Percentiles rank a stretch among this genome's conserved stretches.
Conservation (phyloP, 1,140 invertebrate species). For the Bathynomus jamesi region DNA sequence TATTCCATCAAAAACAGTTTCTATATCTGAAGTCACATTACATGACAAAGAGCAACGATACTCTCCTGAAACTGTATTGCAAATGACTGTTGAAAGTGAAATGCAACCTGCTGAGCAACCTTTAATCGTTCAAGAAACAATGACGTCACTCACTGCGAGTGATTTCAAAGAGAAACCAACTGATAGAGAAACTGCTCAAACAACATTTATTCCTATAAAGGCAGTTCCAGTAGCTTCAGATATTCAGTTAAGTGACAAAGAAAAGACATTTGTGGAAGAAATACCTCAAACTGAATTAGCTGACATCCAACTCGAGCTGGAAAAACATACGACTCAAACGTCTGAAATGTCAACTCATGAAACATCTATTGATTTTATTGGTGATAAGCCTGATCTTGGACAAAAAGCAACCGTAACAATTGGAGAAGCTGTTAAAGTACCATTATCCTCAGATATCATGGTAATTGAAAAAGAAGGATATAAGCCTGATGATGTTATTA, state of each 20-base stretch:
- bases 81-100: not conserved
- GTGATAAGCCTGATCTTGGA: not conserved
- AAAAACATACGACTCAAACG: not conserved
- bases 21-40: not conserved
- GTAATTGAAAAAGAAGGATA: conserved; percentile 21
- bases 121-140: conserved; percentile 32
- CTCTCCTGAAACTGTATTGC: not conserved
- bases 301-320: conserved; percentile 16
- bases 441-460: conserved; percentile 21
- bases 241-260: not conserved
- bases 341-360: conserved; percentile 22
- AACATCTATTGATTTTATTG: conserved; percentile 6
- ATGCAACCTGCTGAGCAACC: not conserved
- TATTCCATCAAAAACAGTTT: not conserved
- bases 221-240: not conserved
- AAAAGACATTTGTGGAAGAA: not conserved
- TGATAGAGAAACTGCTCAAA: conserved; percentile 47
- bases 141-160: conserved; percentile 22
- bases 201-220: conserved; percentile 8
- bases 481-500: conserved; percentile 41
- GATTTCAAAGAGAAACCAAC: conserved; percentile 42
- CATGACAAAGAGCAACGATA: not conserved
- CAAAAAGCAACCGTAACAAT: conserved; percentile 22
- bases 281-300: conserved; percentile 11
- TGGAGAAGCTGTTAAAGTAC: conserved; percentile 18